Evolutionary conservation across 2,888 invertebrate species (phyloP), one percentile per base, ranked within the genome.

Genomic region (Ophion costatus): DNA sequence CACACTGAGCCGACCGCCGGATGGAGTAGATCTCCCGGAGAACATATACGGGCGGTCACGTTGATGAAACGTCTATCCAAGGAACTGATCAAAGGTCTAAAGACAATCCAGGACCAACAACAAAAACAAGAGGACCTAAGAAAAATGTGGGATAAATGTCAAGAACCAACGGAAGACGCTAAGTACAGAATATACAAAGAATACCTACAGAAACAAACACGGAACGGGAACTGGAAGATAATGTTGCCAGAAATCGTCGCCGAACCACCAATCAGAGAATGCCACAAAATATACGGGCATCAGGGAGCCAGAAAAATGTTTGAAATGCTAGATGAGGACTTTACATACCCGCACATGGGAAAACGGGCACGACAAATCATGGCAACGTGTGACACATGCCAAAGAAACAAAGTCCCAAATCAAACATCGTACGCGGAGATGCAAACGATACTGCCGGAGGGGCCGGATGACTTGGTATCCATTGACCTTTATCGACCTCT

Each of bases 401-500:
- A 85, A 67, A 11, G 82, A 14, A 80, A 78, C 20, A 82, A 82
- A 67, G 20, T 67, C 2, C 29, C 56, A 0, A 24, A 51, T 1
- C 33, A 51, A 11, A 20, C 38, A 4, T 14, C 14, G 0, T 66
- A 67, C 17, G 67, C 66, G 2, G 22, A 33, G 67, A 67, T 77
- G 56, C 57, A 66, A 22, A 80, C 64, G 2, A 29, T 66, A 6
- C 17, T 69, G 0, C 63, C 84, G 7, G 22, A 77, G 10, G 42
- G 17, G n/a, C 82, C 79, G 3, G 10, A 42, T 9, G 83, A 87
- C 5, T 24, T 82, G 9, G 38, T 86, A 1, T 85, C 85, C 2
- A 82, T 86, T 11, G 86, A 88, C 70, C 86, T 70, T 66, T 84
- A 63, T 51, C 86, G 86, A 9, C 86, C 86, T 0, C 56, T 86